Base-by-base conservation (phyloP, 2,888 invertebrate species). In the Drosophila demipolita region DNA sequence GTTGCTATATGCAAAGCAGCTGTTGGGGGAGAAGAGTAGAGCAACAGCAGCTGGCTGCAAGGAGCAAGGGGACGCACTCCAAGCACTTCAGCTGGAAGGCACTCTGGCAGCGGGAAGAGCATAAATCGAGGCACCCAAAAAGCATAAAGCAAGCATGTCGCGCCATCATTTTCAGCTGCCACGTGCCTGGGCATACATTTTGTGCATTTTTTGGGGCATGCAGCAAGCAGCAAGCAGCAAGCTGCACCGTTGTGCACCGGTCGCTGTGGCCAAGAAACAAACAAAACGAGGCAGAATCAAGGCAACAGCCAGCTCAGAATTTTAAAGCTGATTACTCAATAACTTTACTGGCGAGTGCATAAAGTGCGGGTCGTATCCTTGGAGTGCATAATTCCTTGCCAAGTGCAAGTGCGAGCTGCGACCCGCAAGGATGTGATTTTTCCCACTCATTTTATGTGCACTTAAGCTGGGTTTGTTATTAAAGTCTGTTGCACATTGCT, bases 151-250 rank as follows among this genome's bases (percentile, higher is more conserved):
- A 91, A 88, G 88, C 85, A 83, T 91, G 91, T 91, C 90, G 91
- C 90, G 88, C 91, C 87, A 90, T 90, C 91, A 90, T 91, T 91
- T 91, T 90, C 91, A 91, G 91, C 90, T 91, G 90, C 89, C 85
- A 85, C 90, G 90, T 85, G 90, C 85, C 83, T 62, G 73, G 66
- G 90, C 85, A 85, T 85, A 89, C 86, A 85, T 88, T 85, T 89
- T 77, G 83, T 73, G 86, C 88, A 85, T 89, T 85, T 85, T 85
- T 89, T 85, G 84, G 80, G 64, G 75, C 75, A 68, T 63, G 67
- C 76, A 61, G 67, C 73, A 32, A 50, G 59, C 61, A 29, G 66
- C 57, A 52, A 35, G 58, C 50, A 23, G 29, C 55, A 64, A 49
- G 61, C 57, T 26, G 60, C 50, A 35, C 53, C 26, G 35, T 29